A percentile compares a stretch with the other conserved stretches of the same genome.
Evolutionary conservation across 2,888 invertebrate species (phyloP).

Genomic region (Drosophila eohydei): DNA sequence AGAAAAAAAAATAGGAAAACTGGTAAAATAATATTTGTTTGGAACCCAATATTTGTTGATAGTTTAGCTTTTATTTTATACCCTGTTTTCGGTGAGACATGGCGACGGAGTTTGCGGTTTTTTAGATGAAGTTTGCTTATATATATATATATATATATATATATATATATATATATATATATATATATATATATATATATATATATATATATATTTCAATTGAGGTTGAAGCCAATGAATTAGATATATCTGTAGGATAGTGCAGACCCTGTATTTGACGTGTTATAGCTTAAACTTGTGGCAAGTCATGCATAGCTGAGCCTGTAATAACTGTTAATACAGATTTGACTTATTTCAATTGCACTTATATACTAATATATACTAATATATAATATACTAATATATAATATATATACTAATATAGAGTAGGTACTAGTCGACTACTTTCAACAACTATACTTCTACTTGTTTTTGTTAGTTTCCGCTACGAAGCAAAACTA

Average conservation of each 20-base stretch:
- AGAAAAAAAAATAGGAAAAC: conserved; percentile 3
- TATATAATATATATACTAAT: neutral
- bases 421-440: neutral
- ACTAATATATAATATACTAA: neutral
- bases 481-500: conserved; percentile 8
- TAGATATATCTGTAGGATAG: too few species aligned
- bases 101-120: neutral
- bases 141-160: neutral
- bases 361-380: neutral
- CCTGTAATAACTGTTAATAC: neutral
- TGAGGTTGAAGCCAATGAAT: neutral
- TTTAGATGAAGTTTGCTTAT: neutral
- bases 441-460: neutral
- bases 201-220: neutral
- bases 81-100: neutral
- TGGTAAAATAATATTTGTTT: conserved; percentile 62
- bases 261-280: too few species aligned
- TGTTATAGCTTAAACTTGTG: too few species aligned
- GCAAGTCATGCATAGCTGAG: neutral
- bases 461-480: conserved; percentile 10
- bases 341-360: neutral
- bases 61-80: conserved; percentile 1
- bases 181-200: neutral
- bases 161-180: neutral
- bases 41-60: conserved; percentile 65